Percentiles rank a stretch among this genome's conserved stretches.
phyloP scores from a whole-genome alignment of 2,113 vertebrate species.

The Myotis brandtii region DNA sequence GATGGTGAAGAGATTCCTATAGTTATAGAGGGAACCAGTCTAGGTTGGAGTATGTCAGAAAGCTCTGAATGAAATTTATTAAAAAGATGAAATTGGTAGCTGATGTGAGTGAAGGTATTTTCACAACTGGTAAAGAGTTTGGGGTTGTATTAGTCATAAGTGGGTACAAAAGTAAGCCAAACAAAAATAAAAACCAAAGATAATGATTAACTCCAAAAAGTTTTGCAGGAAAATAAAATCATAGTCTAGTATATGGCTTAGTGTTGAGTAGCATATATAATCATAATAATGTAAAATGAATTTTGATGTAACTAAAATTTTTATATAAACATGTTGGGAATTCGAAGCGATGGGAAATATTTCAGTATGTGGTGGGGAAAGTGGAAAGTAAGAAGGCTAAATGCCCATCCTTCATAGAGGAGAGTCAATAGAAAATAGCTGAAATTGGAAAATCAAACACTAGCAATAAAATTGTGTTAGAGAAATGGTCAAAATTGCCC shows the following conservation, averaged over 20 bases:
- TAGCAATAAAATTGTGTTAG: background rate
- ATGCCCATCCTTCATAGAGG: background rate
- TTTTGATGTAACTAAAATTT: background rate
- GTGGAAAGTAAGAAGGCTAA: background rate
- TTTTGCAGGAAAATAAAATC: background rate
- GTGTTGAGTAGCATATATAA: background rate
- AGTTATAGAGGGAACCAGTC: background rate
- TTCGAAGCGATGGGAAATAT: background rate
- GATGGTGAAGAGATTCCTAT: background rate
- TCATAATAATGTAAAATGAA: background rate
- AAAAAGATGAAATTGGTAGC: background rate
- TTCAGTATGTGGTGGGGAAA: background rate
- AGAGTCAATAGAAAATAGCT: background rate
- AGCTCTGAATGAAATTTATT: background rate
- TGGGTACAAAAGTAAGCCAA: background rate
- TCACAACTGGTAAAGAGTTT: background rate
- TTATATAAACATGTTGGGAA: background rate
- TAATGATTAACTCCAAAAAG: background rate
- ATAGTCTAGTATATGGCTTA: background rate
- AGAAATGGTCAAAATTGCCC: background rate
- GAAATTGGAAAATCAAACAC: background rate
- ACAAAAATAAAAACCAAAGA: background rate
- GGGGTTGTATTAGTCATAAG: background rate
- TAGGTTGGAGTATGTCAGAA: background rate
- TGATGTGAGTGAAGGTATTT: background rate